Evolutionary conservation across 2,888 invertebrate species (phyloP).

Genomic region (Pilophorus perplexus): DNA sequence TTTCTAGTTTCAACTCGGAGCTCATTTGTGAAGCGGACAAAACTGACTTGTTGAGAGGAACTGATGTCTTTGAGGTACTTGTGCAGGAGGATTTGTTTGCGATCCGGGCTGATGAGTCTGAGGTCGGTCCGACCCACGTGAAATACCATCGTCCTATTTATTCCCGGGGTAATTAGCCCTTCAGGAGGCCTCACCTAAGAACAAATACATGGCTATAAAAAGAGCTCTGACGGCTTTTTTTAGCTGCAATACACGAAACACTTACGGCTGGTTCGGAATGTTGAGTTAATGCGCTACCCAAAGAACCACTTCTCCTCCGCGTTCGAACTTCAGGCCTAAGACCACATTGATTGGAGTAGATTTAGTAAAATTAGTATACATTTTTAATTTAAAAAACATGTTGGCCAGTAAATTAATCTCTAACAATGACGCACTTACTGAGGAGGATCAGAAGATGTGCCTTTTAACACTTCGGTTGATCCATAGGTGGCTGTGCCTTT

Average conservation of each 20-base stretch:
- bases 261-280: constrained; percentile 41
- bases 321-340: constrained; percentile 51
- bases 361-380: no score
- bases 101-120: constrained; percentile 86
- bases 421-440: constrained; percentile 26
- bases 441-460: constrained; percentile 6
- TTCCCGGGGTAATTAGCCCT: constrained; percentile 51
- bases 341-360: constrained; percentile 14
- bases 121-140: constrained; percentile 84
- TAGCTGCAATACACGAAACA: not conserved
- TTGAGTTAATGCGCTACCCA: constrained; percentile 53
- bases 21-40: not conserved
- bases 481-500: constrained; percentile 2
- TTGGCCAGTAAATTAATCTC: no score
- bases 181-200: constrained; percentile 20
- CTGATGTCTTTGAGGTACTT: constrained; percentile 85
- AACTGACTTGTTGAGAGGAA: constrained; percentile 70
- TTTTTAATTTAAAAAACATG: no score
- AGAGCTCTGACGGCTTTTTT: not conserved
- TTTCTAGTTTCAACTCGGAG: not conserved
- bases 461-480: constrained; percentile 13
- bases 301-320: constrained; percentile 54
- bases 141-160: constrained; percentile 91
- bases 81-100: constrained; percentile 84
- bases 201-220: constrained; percentile 4